These are phyloP conservation scores for Apis cerana DNA, from an alignment of 1,140 invertebrate species.

Conservation along the genomic window DNA sequence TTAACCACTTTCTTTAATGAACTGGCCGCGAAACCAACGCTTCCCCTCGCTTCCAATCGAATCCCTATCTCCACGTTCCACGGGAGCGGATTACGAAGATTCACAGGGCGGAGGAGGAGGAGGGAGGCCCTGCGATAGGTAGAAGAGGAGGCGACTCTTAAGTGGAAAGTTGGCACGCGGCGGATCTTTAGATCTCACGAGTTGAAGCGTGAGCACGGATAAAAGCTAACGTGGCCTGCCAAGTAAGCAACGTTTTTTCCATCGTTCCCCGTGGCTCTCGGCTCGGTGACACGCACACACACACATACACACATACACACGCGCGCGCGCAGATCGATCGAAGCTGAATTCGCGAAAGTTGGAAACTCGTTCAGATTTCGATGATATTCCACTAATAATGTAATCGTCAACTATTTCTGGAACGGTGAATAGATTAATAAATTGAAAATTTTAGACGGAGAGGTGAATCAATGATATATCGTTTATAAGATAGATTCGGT, in stretches of 20 bases:
- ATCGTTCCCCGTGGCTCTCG: neutral
- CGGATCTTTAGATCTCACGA: neutral
- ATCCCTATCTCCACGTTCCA: too few relatives aligned
- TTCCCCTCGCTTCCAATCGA: too few relatives aligned
- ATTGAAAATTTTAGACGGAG: too few relatives aligned
- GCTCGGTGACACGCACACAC: neutral
- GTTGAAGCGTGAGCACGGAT: neutral
- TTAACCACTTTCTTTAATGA: slow-evolving; percentile 37
- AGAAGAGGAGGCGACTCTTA: neutral
- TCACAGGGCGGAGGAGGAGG: neutral
- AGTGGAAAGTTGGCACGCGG: slow-evolving; percentile 37
- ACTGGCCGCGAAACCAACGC: neutral
- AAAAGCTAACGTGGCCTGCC: slow-evolving; percentile 30
- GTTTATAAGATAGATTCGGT: too few relatives aligned
- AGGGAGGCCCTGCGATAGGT: too few relatives aligned
- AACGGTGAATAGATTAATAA: too few relatives aligned
- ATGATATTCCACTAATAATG: too few relatives aligned
- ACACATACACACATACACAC: neutral
- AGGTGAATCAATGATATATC: too few relatives aligned
- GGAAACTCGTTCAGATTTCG: too few relatives aligned
- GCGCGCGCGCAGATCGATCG: neutral
- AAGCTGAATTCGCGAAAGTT: neutral
- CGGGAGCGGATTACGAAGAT: neutral
- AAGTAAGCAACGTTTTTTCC: slow-evolving; percentile 23
- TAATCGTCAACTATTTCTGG: too few relatives aligned